Evolutionary conservation across 2,888 invertebrate genomes (phyloP).

Genomic region (Apotomis turbidana): DNA sequence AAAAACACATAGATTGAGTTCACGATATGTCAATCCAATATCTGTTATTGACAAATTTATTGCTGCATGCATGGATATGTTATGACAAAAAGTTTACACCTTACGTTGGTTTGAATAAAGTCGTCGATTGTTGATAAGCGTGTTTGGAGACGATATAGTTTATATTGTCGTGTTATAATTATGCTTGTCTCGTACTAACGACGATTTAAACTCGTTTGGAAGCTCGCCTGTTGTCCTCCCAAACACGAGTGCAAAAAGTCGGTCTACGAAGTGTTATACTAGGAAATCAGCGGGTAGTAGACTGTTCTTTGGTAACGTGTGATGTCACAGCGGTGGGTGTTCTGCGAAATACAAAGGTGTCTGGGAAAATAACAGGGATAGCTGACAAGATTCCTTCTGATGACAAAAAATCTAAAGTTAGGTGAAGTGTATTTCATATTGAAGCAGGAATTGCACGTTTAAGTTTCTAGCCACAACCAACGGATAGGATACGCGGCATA

Average conservation of each 20-base stretch:
- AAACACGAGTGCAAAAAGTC: slow-evolving; percentile 30
- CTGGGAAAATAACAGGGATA: not conserved
- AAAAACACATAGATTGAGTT: slow-evolving; percentile 61
- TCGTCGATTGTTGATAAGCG: slow-evolving; percentile 36
- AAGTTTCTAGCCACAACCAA: too few species aligned
- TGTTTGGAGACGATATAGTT: slow-evolving; percentile 41
- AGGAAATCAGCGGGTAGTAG: slow-evolving; percentile 29
- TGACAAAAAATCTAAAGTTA: too few species aligned
- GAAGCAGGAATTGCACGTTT: not conserved
- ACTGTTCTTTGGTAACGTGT: slow-evolving; percentile 16
- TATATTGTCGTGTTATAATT: slow-evolving; percentile 59
- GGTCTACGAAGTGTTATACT: slow-evolving; percentile 39
- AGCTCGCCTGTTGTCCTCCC: slow-evolving; percentile 25
- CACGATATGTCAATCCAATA: slow-evolving; percentile 64
- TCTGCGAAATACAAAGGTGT: slow-evolving; percentile 31
- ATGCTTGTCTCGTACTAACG: slow-evolving; percentile 72
- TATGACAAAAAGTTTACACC: slow-evolving; percentile 46
- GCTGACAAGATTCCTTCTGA: not conserved
- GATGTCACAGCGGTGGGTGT: slow-evolving; percentile 33
- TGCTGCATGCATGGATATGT: slow-evolving; percentile 29
- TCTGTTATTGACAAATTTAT: slow-evolving; percentile 50
- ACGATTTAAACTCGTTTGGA: slow-evolving; percentile 77
- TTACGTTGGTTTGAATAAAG: slow-evolving; percentile 50
- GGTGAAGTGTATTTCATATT: too few species aligned
- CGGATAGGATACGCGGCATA: too few species aligned